Evolutionary conservation across 2,888 invertebrate genomes (phyloP), one percentile per base, ranked within the genome.

Genomic region (Rotaria macrura): DNA sequence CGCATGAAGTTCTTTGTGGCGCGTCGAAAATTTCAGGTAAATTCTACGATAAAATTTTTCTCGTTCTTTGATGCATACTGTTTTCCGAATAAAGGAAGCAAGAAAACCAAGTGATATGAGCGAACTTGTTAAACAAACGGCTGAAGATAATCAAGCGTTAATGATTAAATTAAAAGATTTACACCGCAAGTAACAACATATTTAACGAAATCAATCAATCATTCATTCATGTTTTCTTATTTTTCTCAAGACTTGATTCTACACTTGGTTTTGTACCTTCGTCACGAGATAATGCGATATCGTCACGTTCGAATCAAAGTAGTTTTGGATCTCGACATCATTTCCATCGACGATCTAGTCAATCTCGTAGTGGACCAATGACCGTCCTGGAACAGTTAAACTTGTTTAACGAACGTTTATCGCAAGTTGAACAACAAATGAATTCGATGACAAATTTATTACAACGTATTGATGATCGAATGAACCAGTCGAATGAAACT

Each of bases 1-100:
- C 49, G 52, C n/a, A 84, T 84, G 49, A 84, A 84, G 34, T 84
- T 52, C 34, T 84, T 84, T 84, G 84, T 84, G 34, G 84, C 84
- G 25, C 38, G 84, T n/a, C 84, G 84, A 43, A 79, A 79, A 43
- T 79, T 79, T 79, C 79, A 79, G 20, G 79, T 79, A 79, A 20
- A 12, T 65, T 65, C 3, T 23, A 43, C 47, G n/a, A 43, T 38
- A 12, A 12, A 43, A 5, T 5, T 25, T 7, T 4, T 20, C 1
- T 40, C 1, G 17, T 40, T 74, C 40, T 6, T 74, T 5, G 4
- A 38, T 23, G 2, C 9, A 9, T 20, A 20, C 38, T 23, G 23
- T 17, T 74, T 9, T n/a, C n/a, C 10, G 10, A 29, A 29, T 29
- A 25, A 10, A 79, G 79, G 79, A 79, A 79, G 79, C 43, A 25